Percentiles rank a stretch among this genome's conserved stretches.
Evolutionary conservation across 2,113 vertebrate genomes (phyloP).

Genomic region (Xenopus borealis): DNA sequence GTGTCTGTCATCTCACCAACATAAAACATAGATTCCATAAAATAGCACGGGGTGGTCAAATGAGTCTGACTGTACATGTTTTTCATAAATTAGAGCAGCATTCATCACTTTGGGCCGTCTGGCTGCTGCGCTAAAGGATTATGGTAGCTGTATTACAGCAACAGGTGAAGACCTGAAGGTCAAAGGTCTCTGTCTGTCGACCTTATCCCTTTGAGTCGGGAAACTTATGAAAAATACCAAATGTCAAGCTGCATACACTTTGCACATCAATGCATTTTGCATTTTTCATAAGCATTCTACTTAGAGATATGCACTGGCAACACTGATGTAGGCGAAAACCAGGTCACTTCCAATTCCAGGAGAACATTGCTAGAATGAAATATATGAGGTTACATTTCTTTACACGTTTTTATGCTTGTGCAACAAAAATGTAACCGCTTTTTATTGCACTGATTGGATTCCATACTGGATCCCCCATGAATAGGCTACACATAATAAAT

Average conservation of each 20-base stretch:
- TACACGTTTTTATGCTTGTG: neutral
- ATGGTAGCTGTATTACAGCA: neutral
- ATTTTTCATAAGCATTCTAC: neutral
- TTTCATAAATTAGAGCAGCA: neutral
- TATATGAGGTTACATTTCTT: no score
- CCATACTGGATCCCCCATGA: neutral
- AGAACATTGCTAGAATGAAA: neutral
- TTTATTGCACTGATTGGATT: neutral
- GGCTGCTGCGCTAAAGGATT: neutral
- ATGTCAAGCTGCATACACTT: neutral
- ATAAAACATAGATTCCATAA: neutral
- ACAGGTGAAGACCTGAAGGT: neutral
- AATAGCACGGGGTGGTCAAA: neutral
- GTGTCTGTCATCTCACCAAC: neutral
- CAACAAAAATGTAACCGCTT: neutral
- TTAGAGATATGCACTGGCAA: neutral
- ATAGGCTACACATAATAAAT: neutral
- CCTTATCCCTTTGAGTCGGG: neutral
- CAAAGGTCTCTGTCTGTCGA: neutral
- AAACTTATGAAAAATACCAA: neutral
- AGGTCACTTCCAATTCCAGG: neutral
- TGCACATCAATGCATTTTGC: neutral
- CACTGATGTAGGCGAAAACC: neutral
- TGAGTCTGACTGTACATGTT: neutral
- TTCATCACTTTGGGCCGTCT: neutral